phyloP scores from a whole-genome alignment of 2,113 vertebrate species.

The Excalfactoria chinensis region DNA sequence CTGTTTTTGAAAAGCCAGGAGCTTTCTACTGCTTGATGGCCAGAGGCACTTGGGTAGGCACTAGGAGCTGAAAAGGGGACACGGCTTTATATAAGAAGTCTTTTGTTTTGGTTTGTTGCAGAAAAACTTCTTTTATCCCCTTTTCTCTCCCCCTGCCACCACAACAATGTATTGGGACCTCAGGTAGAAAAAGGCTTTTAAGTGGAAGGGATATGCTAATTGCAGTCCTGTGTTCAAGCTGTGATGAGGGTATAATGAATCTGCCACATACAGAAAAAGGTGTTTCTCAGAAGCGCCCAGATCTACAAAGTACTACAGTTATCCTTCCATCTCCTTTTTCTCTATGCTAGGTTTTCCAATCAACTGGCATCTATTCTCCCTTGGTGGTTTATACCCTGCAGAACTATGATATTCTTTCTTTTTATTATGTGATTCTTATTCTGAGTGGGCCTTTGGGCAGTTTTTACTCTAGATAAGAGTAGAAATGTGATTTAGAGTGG shows the following conservation, averaged over 20 bases:
- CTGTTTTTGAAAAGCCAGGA: not conserved
- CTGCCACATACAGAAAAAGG: not conserved
- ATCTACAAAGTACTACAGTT: not conserved
- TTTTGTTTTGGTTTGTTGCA: not conserved
- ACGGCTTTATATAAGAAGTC: not conserved
- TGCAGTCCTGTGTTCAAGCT: not conserved
- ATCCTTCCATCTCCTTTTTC: not conserved
- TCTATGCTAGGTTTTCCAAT: not conserved
- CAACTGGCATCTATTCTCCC: not conserved
- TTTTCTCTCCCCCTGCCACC: accelerated
- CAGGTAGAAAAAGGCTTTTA: not conserved
- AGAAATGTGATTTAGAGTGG: accelerated
- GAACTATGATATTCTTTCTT: not conserved
- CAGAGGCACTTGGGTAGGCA: not conserved
- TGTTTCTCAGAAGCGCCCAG: not conserved
- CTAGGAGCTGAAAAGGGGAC: not conserved
- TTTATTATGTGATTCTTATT: not conserved
- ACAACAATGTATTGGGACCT: not conserved
- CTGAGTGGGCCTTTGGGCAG: not conserved
- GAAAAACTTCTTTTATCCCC: not conserved
- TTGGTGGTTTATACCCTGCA: not conserved
- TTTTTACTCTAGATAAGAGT: not conserved
- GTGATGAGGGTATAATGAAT: not conserved
- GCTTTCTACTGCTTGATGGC: not conserved
- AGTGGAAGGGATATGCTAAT: not conserved